phyloP scores from a whole-genome alignment of 1,140 invertebrate species.

The Nasonia vitripennis region DNA sequence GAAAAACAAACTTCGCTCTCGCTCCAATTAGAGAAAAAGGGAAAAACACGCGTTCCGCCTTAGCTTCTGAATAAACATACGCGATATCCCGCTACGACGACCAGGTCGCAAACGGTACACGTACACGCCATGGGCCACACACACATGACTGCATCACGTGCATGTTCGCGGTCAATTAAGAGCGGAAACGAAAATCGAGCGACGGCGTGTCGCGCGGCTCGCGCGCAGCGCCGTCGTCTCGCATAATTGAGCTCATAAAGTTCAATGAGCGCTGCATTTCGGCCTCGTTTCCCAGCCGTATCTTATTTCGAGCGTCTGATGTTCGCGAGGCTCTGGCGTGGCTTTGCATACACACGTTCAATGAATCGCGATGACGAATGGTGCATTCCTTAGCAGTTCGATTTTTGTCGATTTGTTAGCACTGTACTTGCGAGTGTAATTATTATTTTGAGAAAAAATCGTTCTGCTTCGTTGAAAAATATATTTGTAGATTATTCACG shows the following conservation, averaged over 20 bases:
- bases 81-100: not conserved
- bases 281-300: slow-evolving; percentile 22
- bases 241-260: slow-evolving; percentile 35
- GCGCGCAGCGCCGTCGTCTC: not conserved
- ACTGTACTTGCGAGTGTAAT: no score
- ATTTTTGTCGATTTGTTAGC: no score
- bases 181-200: slow-evolving; percentile 40
- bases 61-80: slow-evolving; percentile 9
- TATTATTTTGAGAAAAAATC: no score
- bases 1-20: not conserved
- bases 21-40: not conserved
- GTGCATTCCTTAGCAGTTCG: not conserved
- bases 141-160: not conserved
- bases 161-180: slow-evolving; percentile 34
- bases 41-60: not conserved
- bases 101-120: not conserved
- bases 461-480: no score
- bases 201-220: not conserved
- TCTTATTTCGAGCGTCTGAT: slow-evolving; percentile 5
- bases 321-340: not conserved
- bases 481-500: no score
- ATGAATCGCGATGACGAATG: not conserved
- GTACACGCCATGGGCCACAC: not conserved
- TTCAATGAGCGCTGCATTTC: slow-evolving; percentile 16
- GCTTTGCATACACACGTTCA: no score